Evolutionary conservation across 1,140 invertebrate species (phyloP).

Genomic region (Heliothis subflexa): DNA sequence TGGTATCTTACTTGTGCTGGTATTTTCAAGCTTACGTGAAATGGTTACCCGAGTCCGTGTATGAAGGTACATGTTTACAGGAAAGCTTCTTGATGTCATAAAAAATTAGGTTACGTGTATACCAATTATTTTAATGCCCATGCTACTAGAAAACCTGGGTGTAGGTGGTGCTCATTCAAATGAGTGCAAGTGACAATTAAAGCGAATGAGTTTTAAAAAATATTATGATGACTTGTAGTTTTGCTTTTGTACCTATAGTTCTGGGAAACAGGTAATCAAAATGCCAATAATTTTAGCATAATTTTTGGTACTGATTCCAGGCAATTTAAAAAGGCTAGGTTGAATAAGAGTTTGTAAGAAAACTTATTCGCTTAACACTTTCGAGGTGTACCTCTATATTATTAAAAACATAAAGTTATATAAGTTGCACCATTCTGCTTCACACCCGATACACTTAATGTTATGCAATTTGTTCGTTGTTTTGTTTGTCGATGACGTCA

Average conservation of each 20-base stretch:
- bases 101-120: too few relatives aligned
- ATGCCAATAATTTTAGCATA: too few relatives aligned
- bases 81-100: too few relatives aligned
- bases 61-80: not conserved
- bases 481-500: slow-evolving; percentile 68
- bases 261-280: too few relatives aligned
- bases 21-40: too few relatives aligned
- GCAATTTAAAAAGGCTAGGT: too few relatives aligned
- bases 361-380: too few relatives aligned
- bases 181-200: not conserved
- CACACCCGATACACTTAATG: slow-evolving; percentile 42
- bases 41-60: too few relatives aligned
- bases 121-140: slow-evolving; percentile 4
- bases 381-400: not conserved
- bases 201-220: not conserved
- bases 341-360: too few relatives aligned
- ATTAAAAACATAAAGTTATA: not conserved
- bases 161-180: not conserved
- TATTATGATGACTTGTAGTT: not conserved
- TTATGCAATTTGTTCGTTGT: slow-evolving; percentile 74
- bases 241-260: not conserved
- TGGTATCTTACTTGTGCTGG: too few relatives aligned
- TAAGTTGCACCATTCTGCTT: slow-evolving; percentile 21
- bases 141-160: not conserved
- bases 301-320: too few relatives aligned